Evolutionary conservation across 2,113 vertebrate species (phyloP), one percentile per base, ranked within the genome.

Genomic region (Aptenodytes patagonicus): DNA sequence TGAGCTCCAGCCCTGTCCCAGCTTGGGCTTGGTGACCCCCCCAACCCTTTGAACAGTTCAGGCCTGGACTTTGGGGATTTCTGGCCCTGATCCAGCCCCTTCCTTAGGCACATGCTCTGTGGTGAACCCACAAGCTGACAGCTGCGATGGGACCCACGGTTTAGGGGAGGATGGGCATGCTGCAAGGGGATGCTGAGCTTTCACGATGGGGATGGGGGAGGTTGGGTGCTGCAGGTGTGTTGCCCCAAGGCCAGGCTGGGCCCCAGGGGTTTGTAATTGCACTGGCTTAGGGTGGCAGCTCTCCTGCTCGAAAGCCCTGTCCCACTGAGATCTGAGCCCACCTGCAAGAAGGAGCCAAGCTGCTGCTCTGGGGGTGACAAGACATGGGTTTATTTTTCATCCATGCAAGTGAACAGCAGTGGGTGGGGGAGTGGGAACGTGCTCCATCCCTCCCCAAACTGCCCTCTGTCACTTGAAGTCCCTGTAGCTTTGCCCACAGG

Each of bases 321-420:
- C 58, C 82, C 66, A 5, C 0, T 11, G 42, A 64, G 40, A 7
- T 44, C 34, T 4, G 17, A 65, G 28, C 34, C 70, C 77, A 10
- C 22, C 19, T 0, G 3, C 75, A 87, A 70, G 73, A 86, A 96
- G 88, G 34, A 70, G 75, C n/a, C 0, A 6, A 94, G 76, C 58
- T 64, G 83, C 44, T 65, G 78, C 51, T 40, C 19, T 3, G 75
- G 51, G 86, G 70, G 83, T 89, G 89, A 34, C 86, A 90, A 95
- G 95, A 95, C 92, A 61, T 0, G 46, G 54, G 73, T 98, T 98
- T 98, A 98, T 97, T 98, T 96, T 90, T 85, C 95, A 85, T 95
- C 91, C 91, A 82, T 96, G 88, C 93, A 97, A 89, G 71, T 2
- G 0, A 92, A 58, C 94, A 94, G 42, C 42, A 42, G 42, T 42